A percentile compares a stretch with the other conserved stretches of the same genome.
These are phyloP conservation scores for Phalacrocorax pelagicus DNA, from an alignment of 2,113 vertebrate species.

Conservation along the genomic window DNA sequence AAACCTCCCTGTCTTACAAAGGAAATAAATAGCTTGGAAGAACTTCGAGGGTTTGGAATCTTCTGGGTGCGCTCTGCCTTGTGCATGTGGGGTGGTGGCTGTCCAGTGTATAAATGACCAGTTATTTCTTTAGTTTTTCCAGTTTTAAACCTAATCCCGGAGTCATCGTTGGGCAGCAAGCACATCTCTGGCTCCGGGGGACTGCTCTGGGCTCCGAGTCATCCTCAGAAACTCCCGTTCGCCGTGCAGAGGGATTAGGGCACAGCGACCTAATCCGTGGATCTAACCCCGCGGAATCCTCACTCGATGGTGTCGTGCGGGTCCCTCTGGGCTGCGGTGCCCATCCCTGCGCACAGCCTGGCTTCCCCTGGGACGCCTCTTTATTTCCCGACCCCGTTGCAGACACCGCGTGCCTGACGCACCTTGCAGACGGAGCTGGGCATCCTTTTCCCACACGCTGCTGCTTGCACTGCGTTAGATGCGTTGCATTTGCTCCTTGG, in stretches of 20 bases:
- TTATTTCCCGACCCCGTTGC: neutral
- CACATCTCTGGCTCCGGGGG: neutral
- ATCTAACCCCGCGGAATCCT: neutral
- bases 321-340: neutral
- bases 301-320: fast-evolving
- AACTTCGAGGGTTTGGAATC: neutral
- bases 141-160: neutral
- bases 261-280: fast-evolving
- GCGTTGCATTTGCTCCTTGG: fast-evolving
- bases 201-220: neutral
- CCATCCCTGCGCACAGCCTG: too few relatives aligned
- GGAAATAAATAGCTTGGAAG: neutral
- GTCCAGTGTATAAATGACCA: too few relatives aligned
- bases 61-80: fast-evolving
- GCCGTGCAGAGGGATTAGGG: neutral
- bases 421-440: neutral
- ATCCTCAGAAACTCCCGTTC: neutral
- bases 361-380: neutral
- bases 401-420: fast-evolving
- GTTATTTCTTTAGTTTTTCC: neutral
- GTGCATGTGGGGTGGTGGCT: neutral
- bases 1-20: neutral
- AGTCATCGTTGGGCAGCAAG: neutral
- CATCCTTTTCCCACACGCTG: neutral
- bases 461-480: neutral